Conservation (phyloP, 2,888 invertebrate genomes). For the Drepanosiphum platanoidis region DNA sequence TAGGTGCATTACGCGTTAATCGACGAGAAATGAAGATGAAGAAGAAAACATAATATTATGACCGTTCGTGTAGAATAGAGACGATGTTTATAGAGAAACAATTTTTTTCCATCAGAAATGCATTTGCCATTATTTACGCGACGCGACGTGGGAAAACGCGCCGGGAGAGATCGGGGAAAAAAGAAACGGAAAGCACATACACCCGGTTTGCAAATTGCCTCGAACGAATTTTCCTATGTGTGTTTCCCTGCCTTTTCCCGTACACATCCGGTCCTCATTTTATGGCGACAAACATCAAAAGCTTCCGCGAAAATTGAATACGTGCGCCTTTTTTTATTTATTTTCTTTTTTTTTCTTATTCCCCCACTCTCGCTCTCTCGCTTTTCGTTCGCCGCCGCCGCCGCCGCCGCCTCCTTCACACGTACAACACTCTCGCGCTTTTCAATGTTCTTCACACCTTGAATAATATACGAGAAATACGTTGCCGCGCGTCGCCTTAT, state of each 20-base stretch:
- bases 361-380: slow-evolving; percentile 2
- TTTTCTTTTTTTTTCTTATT: slow-evolving; percentile 21
- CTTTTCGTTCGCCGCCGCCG: background rate
- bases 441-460: slow-evolving; percentile 51
- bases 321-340: slow-evolving; percentile 56
- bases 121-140: slow-evolving; percentile 44
- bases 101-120: slow-evolving; percentile 16
- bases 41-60: background rate
- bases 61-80: background rate
- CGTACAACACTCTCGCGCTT: slow-evolving; percentile 38
- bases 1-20: too few species aligned
- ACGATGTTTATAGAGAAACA: slow-evolving; percentile 24
- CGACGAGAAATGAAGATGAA: background rate
- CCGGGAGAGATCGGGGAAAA: slow-evolving; percentile 1
- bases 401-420: slow-evolving; percentile 12
- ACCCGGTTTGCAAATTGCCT: slow-evolving; percentile 52
- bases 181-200: slow-evolving; percentile 35
- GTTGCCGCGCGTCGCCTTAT: slow-evolving; percentile 1
- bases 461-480: slow-evolving; percentile 55
- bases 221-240: slow-evolving; percentile 26
- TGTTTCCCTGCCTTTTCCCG: background rate
- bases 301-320: slow-evolving; percentile 57
- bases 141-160: background rate
- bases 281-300: slow-evolving; percentile 60
- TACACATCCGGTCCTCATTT: slow-evolving; percentile 45